phyloP scores from a whole-genome alignment of 1,140 invertebrate genomes.

The Ericerus pela region DNA sequence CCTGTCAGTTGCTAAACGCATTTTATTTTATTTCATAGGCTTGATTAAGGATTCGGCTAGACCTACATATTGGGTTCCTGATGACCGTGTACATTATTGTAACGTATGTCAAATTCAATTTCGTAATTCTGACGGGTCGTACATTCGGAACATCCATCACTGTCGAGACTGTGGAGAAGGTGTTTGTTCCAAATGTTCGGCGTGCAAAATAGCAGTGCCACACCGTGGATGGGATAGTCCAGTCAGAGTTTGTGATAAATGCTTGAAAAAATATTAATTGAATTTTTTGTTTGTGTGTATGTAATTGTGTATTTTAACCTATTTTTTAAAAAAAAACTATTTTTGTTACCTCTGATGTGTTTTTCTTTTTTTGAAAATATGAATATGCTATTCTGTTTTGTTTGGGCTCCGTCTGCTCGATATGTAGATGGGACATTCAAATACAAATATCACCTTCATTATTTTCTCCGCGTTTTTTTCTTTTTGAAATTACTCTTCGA shows the following conservation, averaged over 20 bases:
- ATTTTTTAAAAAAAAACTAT: too few relatives aligned
- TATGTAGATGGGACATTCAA: too few relatives aligned
- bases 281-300: too few relatives aligned
- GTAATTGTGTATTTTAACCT: too few relatives aligned
- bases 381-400: too few relatives aligned
- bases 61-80: conserved; percentile 66
- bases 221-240: conserved; percentile 49
- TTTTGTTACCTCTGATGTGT: too few relatives aligned
- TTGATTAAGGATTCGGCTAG: conserved; percentile 63
- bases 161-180: conserved; percentile 58
- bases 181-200: conserved; percentile 50
- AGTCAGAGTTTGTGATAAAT: conserved; percentile 52
- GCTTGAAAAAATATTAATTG: conserved; percentile 31
- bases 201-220: conserved; percentile 43
- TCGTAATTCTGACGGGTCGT: conserved; percentile 27
- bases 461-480: too few relatives aligned
- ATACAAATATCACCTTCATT: too few relatives aligned
- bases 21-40: conserved; percentile 32
- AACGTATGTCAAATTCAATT: conserved; percentile 45
- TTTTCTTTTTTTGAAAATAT: too few relatives aligned
- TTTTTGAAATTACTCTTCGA: background rate
- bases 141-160: conserved; percentile 43
- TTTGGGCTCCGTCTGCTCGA: too few relatives aligned
- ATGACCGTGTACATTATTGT: conserved; percentile 49
- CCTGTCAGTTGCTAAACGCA: background rate